Evolutionary conservation across 1,140 invertebrate genomes (phyloP), one percentile per base, ranked within the genome.

Genomic region (Pogonomyrmex barbatus): DNA sequence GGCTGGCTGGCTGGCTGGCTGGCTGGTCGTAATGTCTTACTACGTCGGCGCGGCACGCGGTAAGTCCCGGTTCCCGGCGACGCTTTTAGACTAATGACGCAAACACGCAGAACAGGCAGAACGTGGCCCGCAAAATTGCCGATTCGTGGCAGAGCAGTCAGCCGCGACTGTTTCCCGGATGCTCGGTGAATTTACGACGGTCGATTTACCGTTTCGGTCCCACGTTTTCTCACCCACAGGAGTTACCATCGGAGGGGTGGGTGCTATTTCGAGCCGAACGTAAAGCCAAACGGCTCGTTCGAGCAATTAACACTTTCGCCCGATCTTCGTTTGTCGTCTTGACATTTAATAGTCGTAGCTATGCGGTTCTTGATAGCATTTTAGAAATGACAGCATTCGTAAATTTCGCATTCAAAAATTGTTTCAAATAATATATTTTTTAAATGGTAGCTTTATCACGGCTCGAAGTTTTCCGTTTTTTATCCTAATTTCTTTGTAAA

Each of bases 21-120:
- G 91, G 82, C 73, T 87, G 84, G 62, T 91, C 92, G 87, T 90
- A 88, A 93, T 89, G 87, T 93, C 92, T 93, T 90, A 84, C 88
- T 85, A 83, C 79, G 56, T 79, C 87, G 71, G 42, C 88, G 71
- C 85, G 39, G 58, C 73, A 70, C 84, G 90, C 82, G 62, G 84
- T 56, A 54, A 76, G 79, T 88, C 77, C 62, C 89, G 81, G 92
- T 92, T 93, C 92, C 91, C 91, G 90, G 70, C 90, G 70, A 82
- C 77, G 91, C 90, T 91, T 93, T 93, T 89, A 87, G 88, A 93
- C 93, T 94, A 94, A 94, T 93, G 92, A 92, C 86, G 89, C 91
- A 87, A 92, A 91, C 91, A 90, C 87, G 71, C 76, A 81, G 75
- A 82, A 79, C 90, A 91, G 90, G 83, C 88, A 73, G 82, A 84